Conservation (phyloP, 1,140 invertebrate species). For the Drosophila miranda region DNA sequence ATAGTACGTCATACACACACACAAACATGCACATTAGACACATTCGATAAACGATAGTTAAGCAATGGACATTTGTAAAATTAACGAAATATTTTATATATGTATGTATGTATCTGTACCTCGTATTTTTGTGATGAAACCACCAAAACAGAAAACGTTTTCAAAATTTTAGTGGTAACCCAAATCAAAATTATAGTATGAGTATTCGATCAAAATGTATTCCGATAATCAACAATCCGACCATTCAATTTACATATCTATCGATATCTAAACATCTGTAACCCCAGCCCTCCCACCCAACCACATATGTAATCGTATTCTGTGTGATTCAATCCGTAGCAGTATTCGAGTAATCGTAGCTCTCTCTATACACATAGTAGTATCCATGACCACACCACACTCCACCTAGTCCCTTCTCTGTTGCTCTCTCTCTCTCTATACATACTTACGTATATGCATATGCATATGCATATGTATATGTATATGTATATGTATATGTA, state of each 20-base stretch:
- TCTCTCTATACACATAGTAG: slow-evolving; percentile 28
- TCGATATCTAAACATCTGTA: slow-evolving; percentile 47
- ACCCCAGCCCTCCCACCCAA: slow-evolving; percentile 3
- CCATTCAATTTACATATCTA: neutral
- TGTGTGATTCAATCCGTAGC: slow-evolving; percentile 71
- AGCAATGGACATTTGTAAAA: slow-evolving; percentile 47
- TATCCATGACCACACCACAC: slow-evolving; percentile 18
- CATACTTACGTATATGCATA: slow-evolving; percentile 10
- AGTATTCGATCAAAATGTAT: slow-evolving; percentile 18
- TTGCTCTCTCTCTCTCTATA: slow-evolving; percentile 28
- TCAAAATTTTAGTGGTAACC: slow-evolving; percentile 56
- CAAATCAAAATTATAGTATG: slow-evolving; percentile 30
- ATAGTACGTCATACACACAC: slow-evolving; percentile 48
- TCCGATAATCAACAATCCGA: slow-evolving; percentile 11
- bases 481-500: slow-evolving; percentile 19
- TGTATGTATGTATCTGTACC: slow-evolving; percentile 26
- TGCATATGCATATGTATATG: slow-evolving; percentile 18
- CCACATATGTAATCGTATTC: slow-evolving; percentile 56
- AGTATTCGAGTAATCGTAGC: slow-evolving; percentile 50
- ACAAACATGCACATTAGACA: slow-evolving; percentile 10
- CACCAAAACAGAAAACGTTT: slow-evolving; percentile 26
- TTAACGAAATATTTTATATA: neutral
- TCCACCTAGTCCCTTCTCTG: slow-evolving; percentile 38
- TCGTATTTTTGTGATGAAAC: slow-evolving; percentile 21
- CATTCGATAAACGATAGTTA: slow-evolving; percentile 24